A percentile compares a stretch with the other conserved stretches of the same genome.
These are phyloP conservation scores for Lamprologus lemairii DNA, from an alignment of 2,113 vertebrate genomes.

Conservation along the genomic window DNA sequence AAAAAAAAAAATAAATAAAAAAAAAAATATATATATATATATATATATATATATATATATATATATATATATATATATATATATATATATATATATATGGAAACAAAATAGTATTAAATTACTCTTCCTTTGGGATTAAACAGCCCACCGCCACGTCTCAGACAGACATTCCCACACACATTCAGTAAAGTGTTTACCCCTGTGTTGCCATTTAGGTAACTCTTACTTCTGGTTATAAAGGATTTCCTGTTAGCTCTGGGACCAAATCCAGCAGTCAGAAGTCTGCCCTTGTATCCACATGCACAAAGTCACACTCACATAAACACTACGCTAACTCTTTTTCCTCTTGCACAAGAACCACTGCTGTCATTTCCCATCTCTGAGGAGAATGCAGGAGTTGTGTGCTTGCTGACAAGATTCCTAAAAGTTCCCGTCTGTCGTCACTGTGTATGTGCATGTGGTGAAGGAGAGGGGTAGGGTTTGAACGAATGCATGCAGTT, in stretches of 20 bases:
- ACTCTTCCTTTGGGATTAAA: slow-evolving; percentile 10
- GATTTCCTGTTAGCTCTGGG: slow-evolving; percentile 59
- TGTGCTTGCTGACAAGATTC: background rate
- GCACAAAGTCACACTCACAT: background rate
- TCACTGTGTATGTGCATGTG: background rate
- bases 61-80: no score
- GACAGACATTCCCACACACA: background rate
- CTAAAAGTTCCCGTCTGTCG: background rate
- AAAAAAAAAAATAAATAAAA: rapidly evolving
- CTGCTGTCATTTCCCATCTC: slow-evolving; percentile 1
- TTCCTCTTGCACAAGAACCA: background rate
- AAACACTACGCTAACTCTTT: background rate
- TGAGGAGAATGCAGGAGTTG: background rate
- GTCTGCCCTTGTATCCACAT: background rate
- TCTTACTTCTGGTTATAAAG: slow-evolving; percentile 39
- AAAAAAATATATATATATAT: no score
- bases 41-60: rapidly evolving
- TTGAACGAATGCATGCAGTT: background rate
- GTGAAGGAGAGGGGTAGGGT: background rate
- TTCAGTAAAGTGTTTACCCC: background rate
- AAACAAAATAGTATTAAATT: slow-evolving; percentile 26
- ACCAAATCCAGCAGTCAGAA: slow-evolving; percentile 35
- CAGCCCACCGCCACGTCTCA: background rate
- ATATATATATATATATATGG: background rate
- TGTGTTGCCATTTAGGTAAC: slow-evolving; percentile 23